Evolutionary conservation across 2,797 vertebrate genomes (phyloP).

Genomic region (Megaceryle alcyon): DNA sequence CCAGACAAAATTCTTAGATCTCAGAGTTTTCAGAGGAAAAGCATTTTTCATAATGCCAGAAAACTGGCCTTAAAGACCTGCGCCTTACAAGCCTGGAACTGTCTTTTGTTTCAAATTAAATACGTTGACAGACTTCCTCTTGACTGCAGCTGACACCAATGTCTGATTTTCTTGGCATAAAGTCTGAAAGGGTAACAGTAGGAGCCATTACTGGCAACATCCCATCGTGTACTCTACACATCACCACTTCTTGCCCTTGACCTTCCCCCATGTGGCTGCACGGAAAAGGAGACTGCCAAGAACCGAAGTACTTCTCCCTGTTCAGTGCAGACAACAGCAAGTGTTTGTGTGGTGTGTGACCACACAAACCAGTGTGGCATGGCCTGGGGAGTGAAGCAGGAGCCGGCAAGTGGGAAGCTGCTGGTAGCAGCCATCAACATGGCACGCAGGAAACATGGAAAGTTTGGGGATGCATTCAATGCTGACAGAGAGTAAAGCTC

Average conservation of each 20-base stretch:
- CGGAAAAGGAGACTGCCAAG: background rate
- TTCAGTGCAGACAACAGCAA: background rate
- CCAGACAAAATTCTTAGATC: slow-evolving; percentile 69
- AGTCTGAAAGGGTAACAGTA: background rate
- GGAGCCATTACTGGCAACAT: background rate
- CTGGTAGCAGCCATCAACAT: background rate
- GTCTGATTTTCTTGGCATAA: background rate
- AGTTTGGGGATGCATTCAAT: background rate
- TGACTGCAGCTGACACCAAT: background rate
- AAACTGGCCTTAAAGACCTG: slow-evolving; percentile 65
- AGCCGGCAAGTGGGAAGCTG: background rate
- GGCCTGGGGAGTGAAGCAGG: background rate
- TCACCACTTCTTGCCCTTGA: background rate
- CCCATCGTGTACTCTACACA: background rate
- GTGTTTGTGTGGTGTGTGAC: background rate
- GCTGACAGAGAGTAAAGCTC: background rate
- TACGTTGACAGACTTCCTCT: background rate
- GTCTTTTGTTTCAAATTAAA: slow-evolving; percentile 49
- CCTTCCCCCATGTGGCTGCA: background rate
- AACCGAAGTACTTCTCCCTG: background rate
- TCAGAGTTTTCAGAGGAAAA: slow-evolving; percentile 71
- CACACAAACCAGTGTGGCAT: background rate
- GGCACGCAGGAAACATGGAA: background rate
- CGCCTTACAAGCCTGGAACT: slow-evolving; percentile 41
- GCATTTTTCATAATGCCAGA: slow-evolving; percentile 62